Evolutionary conservation across 1,140 invertebrate species (phyloP).

Genomic region (Drosophila subpulchrella): DNA sequence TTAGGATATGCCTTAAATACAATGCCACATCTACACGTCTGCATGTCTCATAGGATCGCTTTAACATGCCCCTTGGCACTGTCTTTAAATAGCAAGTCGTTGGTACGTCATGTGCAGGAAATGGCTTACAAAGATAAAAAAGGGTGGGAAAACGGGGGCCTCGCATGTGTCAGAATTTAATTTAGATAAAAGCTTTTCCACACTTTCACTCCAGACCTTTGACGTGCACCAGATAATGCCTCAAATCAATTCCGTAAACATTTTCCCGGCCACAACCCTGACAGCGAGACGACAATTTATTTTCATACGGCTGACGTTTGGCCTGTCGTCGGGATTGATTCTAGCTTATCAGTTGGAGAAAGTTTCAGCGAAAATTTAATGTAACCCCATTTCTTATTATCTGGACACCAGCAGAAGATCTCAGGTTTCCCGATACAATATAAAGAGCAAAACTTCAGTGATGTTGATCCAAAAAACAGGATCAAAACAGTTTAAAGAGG

Average conservation of each 20-base stretch:
- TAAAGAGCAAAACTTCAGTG: no score
- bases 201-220: constrained; percentile 26
- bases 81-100: constrained; percentile 64
- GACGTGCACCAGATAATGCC: constrained; percentile 60
- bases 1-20: constrained; percentile 46
- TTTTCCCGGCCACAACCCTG: constrained; percentile 51
- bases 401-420: neutral
- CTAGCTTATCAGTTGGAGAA: constrained; percentile 19
- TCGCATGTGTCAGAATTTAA: constrained; percentile 68
- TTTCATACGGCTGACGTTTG: constrained; percentile 48
- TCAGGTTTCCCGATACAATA: neutral
- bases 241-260: constrained; percentile 79
- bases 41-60: constrained; percentile 40
- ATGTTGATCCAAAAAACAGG: no score
- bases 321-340: constrained; percentile 36
- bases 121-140: neutral
- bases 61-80: constrained; percentile 44
- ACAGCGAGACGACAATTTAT: constrained; percentile 69
- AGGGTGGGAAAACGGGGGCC: constrained; percentile 6
- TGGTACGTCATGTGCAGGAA: constrained; percentile 55
- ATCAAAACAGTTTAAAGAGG: no score
- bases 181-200: constrained; percentile 80
- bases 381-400: neutral
- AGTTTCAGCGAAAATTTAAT: neutral
- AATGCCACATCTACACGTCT: constrained; percentile 1